Conservation (phyloP, 2,888 invertebrate genomes). For the Tanypteryx hageni region DNA sequence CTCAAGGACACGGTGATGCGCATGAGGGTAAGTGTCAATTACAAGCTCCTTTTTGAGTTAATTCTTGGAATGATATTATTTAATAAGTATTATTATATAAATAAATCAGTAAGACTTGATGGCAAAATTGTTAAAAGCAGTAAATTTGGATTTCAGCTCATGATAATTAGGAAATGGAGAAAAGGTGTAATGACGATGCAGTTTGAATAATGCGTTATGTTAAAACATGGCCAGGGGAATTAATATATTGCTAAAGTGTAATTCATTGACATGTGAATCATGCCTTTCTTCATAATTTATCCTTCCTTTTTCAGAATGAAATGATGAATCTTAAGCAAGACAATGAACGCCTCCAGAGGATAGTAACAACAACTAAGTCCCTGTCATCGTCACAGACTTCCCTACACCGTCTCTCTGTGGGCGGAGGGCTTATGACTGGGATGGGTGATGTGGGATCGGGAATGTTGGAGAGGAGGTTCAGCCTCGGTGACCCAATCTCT, state of each 20-base stretch:
- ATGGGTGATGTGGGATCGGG: conserved; percentile 68
- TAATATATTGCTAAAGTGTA: neutral
- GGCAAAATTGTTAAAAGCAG: too few relatives aligned
- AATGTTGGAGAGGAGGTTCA: conserved; percentile 75
- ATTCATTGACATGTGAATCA: neutral
- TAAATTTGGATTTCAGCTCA: neutral
- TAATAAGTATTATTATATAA: neutral
- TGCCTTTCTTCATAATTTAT: neutral
- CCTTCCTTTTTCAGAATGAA: conserved; percentile 84
- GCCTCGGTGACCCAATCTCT: conserved; percentile 72
- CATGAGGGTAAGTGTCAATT: conserved; percentile 86
- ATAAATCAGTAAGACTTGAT: too few relatives aligned
- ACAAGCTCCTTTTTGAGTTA: neutral
- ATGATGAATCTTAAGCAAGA: conserved; percentile 98
- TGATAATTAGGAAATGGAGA: neutral
- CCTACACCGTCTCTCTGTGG: conserved; percentile 70
- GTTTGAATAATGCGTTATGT: neutral
- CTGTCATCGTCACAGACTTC: conserved; percentile 78
- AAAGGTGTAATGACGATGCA: neutral
- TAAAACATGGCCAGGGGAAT: neutral
- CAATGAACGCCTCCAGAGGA: conserved; percentile 93
- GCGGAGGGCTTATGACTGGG: conserved; percentile 35
- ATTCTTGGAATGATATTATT: neutral
- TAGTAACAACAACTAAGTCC: conserved; percentile 81
- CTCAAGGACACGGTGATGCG: conserved; percentile 97